These are phyloP conservation scores for Sus cebifrons DNA, from an alignment of 2,797 vertebrate species.

Conservation along the genomic window DNA sequence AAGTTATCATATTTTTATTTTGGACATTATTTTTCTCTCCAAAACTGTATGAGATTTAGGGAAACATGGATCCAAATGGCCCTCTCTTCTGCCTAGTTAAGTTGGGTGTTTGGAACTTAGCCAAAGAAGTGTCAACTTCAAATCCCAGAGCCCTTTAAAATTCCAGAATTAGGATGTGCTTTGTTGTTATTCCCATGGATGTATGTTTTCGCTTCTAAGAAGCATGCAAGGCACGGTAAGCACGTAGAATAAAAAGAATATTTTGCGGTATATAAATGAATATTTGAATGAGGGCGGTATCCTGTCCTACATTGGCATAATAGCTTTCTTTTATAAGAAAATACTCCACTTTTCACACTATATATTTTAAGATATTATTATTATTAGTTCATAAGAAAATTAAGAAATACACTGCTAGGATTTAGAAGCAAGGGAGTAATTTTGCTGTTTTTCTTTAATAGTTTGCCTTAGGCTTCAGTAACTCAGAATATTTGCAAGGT, in stretches of 20 bases:
- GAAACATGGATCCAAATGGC: slow-evolving; percentile 7
- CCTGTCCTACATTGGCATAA: not conserved
- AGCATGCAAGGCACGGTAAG: not conserved
- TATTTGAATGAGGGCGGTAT: not conserved
- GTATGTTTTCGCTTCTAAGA: slow-evolving; percentile 61
- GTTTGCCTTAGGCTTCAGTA: not conserved
- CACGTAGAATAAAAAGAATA: slow-evolving; percentile 2
- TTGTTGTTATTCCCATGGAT: slow-evolving; percentile 67
- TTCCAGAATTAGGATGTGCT: slow-evolving; percentile 61
- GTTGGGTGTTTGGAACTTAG: slow-evolving; percentile 12
- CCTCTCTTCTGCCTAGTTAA: slow-evolving; percentile 32
- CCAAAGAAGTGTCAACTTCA: slow-evolving; percentile 69
- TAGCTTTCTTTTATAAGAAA: not conserved
- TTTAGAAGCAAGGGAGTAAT: not conserved
- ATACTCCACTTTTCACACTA: not conserved
- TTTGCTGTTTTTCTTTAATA: slow-evolving; percentile 11
- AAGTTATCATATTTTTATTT: not conserved
- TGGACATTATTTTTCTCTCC: slow-evolving; percentile 31
- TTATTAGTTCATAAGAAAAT: not conserved
- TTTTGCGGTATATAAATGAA: not conserved
- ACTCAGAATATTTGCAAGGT: slow-evolving; percentile 13
- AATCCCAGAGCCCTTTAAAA: slow-evolving; percentile 64
- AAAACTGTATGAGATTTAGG: slow-evolving; percentile 21
- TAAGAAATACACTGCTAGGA: not conserved
- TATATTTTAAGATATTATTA: slow-evolving; percentile 18